Evolutionary conservation across 2,888 invertebrate species (phyloP).

Genomic region (Eupithecia exiguata): DNA sequence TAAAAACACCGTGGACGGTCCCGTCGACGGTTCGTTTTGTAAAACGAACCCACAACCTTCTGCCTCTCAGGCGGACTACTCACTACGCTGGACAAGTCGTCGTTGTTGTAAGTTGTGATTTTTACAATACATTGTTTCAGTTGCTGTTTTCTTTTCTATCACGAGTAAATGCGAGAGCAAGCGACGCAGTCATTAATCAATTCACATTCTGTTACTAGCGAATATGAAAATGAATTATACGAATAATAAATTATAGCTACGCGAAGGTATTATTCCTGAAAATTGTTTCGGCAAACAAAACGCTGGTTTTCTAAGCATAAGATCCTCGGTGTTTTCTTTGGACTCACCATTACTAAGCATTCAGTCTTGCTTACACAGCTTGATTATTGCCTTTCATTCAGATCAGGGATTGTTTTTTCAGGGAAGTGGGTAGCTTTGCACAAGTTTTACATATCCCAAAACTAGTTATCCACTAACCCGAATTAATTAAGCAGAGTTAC

Average conservation of each 20-base stretch:
- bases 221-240: conserved; percentile 62
- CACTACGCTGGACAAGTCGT: neutral
- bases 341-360: conserved; percentile 18
- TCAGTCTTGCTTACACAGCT: conserved; percentile 28
- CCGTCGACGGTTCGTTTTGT: too few species aligned
- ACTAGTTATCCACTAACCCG: conserved; percentile 28
- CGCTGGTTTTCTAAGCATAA: conserved; percentile 21
- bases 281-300: conserved; percentile 50
- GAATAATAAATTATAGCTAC: conserved; percentile 59
- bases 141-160: conserved; percentile 28
- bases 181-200: conserved; percentile 59
- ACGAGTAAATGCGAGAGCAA: conserved; percentile 51
- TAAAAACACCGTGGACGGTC: too few species aligned
- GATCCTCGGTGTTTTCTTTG: conserved; percentile 27
- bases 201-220: conserved; percentile 57
- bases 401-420: conserved; percentile 32
- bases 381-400: conserved; percentile 13
- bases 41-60: neutral
- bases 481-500: conserved; percentile 27
- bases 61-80: neutral
- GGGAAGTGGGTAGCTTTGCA: conserved; percentile 23
- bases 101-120: neutral
- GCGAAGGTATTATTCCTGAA: conserved; percentile 52
- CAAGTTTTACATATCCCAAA: conserved; percentile 28
- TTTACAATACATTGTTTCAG: neutral